Percentiles rank a stretch among this genome's conserved stretches.
Evolutionary conservation across 2,113 vertebrate species (phyloP).

Genomic region (Lathamus discolor): DNA sequence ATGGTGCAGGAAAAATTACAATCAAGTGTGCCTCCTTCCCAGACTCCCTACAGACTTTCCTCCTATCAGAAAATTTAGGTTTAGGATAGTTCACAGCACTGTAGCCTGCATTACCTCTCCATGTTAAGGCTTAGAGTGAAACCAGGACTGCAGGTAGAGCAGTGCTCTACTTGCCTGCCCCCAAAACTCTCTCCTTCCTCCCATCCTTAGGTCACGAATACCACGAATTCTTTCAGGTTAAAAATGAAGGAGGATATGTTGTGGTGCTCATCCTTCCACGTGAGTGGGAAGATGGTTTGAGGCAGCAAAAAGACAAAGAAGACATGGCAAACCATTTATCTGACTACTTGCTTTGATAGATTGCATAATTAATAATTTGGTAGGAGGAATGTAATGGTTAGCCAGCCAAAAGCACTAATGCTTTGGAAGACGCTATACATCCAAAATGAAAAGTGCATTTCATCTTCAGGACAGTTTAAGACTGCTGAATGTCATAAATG

Average conservation of each 20-base stretch:
- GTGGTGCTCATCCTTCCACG: background rate
- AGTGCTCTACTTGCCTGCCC: background rate
- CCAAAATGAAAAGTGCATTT: constrained; percentile 25
- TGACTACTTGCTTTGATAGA: constrained; percentile 4
- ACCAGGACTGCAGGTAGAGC: background rate
- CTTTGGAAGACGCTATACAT: constrained; percentile 10
- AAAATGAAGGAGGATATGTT: background rate
- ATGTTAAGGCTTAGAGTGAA: background rate
- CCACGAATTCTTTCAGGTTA: background rate
- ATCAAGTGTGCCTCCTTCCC: background rate
- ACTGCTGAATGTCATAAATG: background rate
- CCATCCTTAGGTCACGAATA: accelerated
- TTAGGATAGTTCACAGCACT: background rate
- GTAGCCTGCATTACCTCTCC: background rate
- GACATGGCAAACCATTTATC: background rate
- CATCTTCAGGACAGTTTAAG: background rate
- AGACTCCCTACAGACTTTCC: background rate
- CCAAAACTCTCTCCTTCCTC: background rate
- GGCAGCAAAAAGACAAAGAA: background rate
- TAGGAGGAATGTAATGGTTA: background rate
- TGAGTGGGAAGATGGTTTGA: background rate
- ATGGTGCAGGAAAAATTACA: background rate
- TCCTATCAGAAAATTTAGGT: background rate
- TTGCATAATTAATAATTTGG: background rate
- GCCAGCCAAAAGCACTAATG: background rate